Evolutionary conservation across 1,140 invertebrate genomes (phyloP), one percentile per base, ranked within the genome.

Genomic region (Bombus sibiricus): DNA sequence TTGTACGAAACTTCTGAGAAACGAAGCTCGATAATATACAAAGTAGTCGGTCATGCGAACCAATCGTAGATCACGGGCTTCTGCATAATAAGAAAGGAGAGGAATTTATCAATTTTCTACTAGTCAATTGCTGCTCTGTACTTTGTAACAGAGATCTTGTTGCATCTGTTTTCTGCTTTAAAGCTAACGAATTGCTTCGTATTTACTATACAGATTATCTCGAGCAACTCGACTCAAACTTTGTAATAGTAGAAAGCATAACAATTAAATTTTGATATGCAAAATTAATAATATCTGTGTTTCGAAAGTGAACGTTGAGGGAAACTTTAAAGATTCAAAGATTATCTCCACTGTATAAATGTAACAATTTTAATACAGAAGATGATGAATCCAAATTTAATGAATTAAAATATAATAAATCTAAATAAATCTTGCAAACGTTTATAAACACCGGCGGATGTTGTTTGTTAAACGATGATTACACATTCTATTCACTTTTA

Each of bases 11-110:
- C 76, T 64, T 64, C 37, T 13, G 37, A 28, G 59, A 64, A 78
- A 41, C 37, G 28, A n/a, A 15, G 57, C 62, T 62, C 39, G 41
- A 78, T 78, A 66, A 78, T 43, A 66, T 43, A 32, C 57, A 78
- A 78, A 78, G 39, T 39, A 9, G 8, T 57, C 74, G 32, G 43
- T 74, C 73, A 22, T n/a, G 32, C 75, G 34, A 15, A 12, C 15
- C 12, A 77, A 62, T 41, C 57, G 37, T 12, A 15, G 57, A 78
- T 78, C n/a, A 41, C 6, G 41, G n/a, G 6, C 9, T 53, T 28
- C 25, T 28, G n/a, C 13, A 22, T 53, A 76, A 37, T 59, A 37
- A 57, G 25, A 57, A 15, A 13, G 10, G 1, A 66, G 15, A 22
- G 39, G 62, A 43, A 64, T 78, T 32, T 66, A 32, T 43, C 34